A percentile compares a stretch with the other conserved stretches of the same genome.
Conservation (phyloP, 2,113 vertebrate genomes). For the Syrmaticus mikado region DNA sequence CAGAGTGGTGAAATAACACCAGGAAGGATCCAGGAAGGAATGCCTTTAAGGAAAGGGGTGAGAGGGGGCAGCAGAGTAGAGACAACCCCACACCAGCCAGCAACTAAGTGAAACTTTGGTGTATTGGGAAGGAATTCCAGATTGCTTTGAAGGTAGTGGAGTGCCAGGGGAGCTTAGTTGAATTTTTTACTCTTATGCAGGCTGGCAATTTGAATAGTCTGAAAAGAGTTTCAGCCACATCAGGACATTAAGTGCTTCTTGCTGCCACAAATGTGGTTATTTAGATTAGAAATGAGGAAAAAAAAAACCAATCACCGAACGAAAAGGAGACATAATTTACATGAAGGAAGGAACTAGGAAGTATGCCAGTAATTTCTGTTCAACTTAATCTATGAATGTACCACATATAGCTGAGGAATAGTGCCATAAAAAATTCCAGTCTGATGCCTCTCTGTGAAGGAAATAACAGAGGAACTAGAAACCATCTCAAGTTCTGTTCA, state of each 20-base stretch:
- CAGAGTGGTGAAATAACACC: background rate
- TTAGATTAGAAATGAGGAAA: background rate
- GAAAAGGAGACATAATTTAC: conserved; percentile 11
- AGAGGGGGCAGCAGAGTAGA: too few relatives aligned
- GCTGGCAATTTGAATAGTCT: background rate
- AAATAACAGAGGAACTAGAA: background rate
- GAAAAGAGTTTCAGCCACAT: background rate
- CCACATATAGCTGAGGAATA: background rate
- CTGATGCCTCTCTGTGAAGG: background rate
- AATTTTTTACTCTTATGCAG: background rate
- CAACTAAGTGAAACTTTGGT: background rate
- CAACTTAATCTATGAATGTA: conserved; percentile 14
- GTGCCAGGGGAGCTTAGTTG: background rate
- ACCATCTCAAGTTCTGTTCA: background rate
- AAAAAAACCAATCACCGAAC: background rate
- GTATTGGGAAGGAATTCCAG: background rate
- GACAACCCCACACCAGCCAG: background rate
- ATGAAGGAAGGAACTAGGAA: background rate
- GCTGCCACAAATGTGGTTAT: background rate
- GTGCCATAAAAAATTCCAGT: background rate
- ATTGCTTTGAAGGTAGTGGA: background rate
- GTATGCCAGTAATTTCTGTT: conserved; percentile 10
- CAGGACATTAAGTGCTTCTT: background rate
- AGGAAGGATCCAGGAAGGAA: background rate
- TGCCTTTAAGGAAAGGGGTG: background rate